Conservation (phyloP, 2,888 invertebrate genomes). For the Thymelicus lineola region DNA sequence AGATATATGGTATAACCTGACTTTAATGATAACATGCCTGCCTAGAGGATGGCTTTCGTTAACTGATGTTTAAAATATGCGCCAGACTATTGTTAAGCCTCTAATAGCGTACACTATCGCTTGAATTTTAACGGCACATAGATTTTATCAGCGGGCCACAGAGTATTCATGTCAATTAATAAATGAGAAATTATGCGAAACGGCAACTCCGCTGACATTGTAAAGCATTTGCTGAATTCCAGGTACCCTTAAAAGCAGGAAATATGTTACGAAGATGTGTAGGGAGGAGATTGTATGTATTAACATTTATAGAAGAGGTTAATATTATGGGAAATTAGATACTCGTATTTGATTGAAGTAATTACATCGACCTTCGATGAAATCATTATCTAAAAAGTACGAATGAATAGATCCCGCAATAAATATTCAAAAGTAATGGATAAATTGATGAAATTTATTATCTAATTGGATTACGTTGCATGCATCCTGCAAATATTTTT, state of each 20-base stretch:
- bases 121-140: slow-evolving; percentile 32
- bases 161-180: slow-evolving; percentile 38
- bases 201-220: slow-evolving; percentile 7
- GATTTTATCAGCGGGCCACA: slow-evolving; percentile 30
- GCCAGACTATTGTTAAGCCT: slow-evolving; percentile 41
- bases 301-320: neutral
- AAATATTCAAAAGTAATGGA: no score
- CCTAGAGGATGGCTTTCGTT: slow-evolving; percentile 41
- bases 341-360: no score
- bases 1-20: slow-evolving; percentile 50
- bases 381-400: no score
- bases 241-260: neutral
- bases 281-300: neutral
- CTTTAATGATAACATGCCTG: slow-evolving; percentile 42
- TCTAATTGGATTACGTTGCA: no score
- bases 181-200: slow-evolving; percentile 33
- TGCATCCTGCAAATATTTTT: no score
- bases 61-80: slow-evolving; percentile 43
- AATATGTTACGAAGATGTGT: neutral
- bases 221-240: slow-evolving; percentile 3
- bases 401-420: no score
- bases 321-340: no score
- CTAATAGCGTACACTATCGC: slow-evolving; percentile 32
- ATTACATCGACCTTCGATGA: no score
- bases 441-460: no score